Percentiles rank a stretch among this genome's conserved stretches.
Conservation (phyloP, 2,888 invertebrate species). For the Pyrgus malvae region DNA sequence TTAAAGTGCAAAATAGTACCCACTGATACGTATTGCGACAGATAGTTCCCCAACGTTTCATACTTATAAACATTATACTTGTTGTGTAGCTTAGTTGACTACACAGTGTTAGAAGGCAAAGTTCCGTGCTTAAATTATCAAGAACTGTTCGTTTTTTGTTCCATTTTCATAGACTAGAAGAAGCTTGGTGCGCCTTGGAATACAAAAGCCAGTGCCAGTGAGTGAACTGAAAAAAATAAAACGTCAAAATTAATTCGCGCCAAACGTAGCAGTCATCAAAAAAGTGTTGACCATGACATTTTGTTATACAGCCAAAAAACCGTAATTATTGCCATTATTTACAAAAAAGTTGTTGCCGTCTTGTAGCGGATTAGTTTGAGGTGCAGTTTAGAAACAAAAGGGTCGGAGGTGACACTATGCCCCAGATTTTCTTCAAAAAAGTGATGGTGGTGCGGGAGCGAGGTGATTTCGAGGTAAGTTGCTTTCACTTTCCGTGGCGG, state of each 20-base stretch:
- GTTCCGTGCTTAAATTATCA: slow-evolving; percentile 49
- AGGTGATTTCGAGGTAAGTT: slow-evolving; percentile 71
- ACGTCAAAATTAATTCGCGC: slow-evolving; percentile 31
- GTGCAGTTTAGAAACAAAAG: slow-evolving; percentile 25
- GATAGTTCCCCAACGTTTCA: slow-evolving; percentile 61
- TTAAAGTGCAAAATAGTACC: slow-evolving; percentile 37
- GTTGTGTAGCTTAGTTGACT: slow-evolving; percentile 70
- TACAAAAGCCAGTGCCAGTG: slow-evolving; percentile 11
- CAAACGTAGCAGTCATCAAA: slow-evolving; percentile 26
- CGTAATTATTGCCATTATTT: slow-evolving; percentile 23
- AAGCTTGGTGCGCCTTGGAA: slow-evolving; percentile 14
- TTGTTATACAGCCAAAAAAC: slow-evolving; percentile 29
- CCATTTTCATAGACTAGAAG: slow-evolving; percentile 17
- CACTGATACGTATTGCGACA: slow-evolving; percentile 58
- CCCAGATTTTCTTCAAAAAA: slow-evolving; percentile 80
- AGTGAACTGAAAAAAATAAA: slow-evolving; percentile 15
- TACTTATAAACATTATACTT: slow-evolving; percentile 74
- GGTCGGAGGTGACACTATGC: slow-evolving; percentile 65
- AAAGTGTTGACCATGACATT: slow-evolving; percentile 38
- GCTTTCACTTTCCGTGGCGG: slow-evolving; percentile 70
- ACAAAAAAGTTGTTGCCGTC: slow-evolving; percentile 15
- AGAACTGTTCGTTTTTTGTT: slow-evolving; percentile 23
- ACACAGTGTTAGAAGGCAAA: slow-evolving; percentile 69
- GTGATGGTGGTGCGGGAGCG: slow-evolving; percentile 76
- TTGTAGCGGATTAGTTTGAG: slow-evolving; percentile 14